These are phyloP conservation scores for Theonella swinhoei DNA, from an alignment of 37 sponge, comb jelly and placozoan genomes.

Conservation along the genomic window DNA sequence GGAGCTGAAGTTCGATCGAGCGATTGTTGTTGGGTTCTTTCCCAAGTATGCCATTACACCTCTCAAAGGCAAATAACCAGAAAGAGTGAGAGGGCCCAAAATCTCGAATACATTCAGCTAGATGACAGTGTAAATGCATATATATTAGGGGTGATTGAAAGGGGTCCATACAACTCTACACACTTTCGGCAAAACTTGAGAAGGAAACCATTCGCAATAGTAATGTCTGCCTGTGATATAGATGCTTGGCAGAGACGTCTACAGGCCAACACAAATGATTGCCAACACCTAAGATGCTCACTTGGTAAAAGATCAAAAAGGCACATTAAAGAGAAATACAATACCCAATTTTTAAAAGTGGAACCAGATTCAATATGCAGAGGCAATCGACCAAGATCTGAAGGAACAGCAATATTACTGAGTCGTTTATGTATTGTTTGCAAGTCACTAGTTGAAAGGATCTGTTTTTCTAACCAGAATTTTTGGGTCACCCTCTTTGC, in stretches of 20 bases:
- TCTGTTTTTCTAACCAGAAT: neutral
- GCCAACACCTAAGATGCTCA: slow-evolving; percentile 42
- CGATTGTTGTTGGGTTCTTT: slow-evolving; percentile 48
- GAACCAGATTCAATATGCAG: slow-evolving; percentile 45
- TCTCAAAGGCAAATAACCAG: slow-evolving; percentile 61
- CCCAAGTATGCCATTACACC: slow-evolving; percentile 56
- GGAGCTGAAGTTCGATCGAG: slow-evolving; percentile 41
- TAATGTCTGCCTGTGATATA: slow-evolving; percentile 11
- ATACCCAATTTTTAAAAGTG: slow-evolving; percentile 58
- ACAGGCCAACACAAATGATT: slow-evolving; percentile 54
- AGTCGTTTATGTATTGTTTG: slow-evolving; percentile 25
- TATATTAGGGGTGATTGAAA: slow-evolving; percentile 38
- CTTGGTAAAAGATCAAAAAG: slow-evolving; percentile 16
- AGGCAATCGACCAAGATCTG: slow-evolving; percentile 47
- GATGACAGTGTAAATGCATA: slow-evolving; percentile 51
- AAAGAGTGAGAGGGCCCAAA: slow-evolving; percentile 51
- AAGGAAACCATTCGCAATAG: slow-evolving; percentile 10
- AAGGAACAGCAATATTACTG: slow-evolving; percentile 8
- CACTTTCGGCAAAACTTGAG: slow-evolving; percentile 17
- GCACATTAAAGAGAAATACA: slow-evolving; percentile 21
- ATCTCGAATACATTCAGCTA: slow-evolving; percentile 44
- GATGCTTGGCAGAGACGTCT: neutral
- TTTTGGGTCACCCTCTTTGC: too few relatives aligned
- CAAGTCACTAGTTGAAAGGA: slow-evolving; percentile 6
- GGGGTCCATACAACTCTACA: slow-evolving; percentile 28